Conservation (phyloP, 2,113 vertebrate genomes). For the Sylvilagus bachmani region DNA sequence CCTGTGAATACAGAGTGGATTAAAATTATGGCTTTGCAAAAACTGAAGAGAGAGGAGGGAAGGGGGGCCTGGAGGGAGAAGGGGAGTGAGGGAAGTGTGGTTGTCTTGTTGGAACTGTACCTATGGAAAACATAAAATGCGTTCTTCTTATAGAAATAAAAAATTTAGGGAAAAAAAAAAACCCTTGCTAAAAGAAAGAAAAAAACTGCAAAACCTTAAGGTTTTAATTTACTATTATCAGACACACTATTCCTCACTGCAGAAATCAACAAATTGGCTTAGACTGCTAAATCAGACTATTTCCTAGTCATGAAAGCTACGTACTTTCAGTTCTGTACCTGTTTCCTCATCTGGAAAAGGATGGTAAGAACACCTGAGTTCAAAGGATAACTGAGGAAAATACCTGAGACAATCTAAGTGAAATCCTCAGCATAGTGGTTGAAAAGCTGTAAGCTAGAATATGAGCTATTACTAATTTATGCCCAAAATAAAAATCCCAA, state of each 20-base stretch:
- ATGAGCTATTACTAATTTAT: slow-evolving; percentile 45
- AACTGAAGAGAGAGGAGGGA: too few species aligned
- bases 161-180: background rate
- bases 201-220: background rate
- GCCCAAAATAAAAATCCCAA: slow-evolving; percentile 3
- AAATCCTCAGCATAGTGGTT: background rate
- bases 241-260: background rate
- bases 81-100: too few species aligned
- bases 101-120: too few species aligned
- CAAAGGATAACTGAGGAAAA: background rate
- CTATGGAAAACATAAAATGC: too few species aligned
- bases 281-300: background rate
- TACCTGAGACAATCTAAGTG: background rate
- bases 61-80: too few species aligned
- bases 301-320: background rate
- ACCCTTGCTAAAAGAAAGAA: background rate
- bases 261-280: slow-evolving; percentile 14
- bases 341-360: slow-evolving; percentile 46
- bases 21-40: too few species aligned
- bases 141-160: too few species aligned
- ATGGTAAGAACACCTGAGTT: background rate
- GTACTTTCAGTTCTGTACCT: background rate
- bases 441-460: background rate
- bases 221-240: slow-evolving; percentile 39
- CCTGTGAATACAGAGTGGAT: too few species aligned